phyloP scores from a whole-genome alignment of 92 coral and sea anemone genomes.

The Epizoanthus stellaris region DNA sequence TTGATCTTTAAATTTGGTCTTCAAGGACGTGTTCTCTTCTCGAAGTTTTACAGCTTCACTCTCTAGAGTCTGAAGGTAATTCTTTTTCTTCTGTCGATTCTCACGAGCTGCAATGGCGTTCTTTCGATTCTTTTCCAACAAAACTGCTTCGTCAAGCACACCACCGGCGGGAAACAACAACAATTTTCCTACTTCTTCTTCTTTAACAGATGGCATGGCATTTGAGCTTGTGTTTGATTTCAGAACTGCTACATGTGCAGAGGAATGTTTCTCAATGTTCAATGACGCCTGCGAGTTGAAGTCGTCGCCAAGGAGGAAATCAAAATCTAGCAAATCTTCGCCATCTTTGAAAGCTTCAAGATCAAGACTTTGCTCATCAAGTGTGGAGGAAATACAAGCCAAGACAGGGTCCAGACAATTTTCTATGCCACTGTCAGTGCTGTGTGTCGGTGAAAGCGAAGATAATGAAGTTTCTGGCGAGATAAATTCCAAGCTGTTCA shows the following conservation, averaged over 20 bases:
- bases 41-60: constrained; percentile 66
- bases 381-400: constrained; percentile 52
- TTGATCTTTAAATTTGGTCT: constrained; percentile 54
- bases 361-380: constrained; percentile 49
- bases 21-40: constrained; percentile 66
- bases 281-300: not conserved
- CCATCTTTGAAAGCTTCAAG: constrained; percentile 48
- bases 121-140: constrained; percentile 67
- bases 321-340: constrained; percentile 64
- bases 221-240: constrained; percentile 30
- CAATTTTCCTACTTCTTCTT: not conserved
- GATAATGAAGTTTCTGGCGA: constrained; percentile 26
- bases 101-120: constrained; percentile 94
- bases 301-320: constrained; percentile 49
- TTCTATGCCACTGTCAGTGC: constrained; percentile 95
- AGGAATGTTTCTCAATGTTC: not conserved
- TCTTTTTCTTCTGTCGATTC: constrained; percentile 89
- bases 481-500: not conserved
- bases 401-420: constrained; percentile 63
- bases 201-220: not conserved
- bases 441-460: constrained; percentile 90
- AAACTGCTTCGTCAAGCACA: constrained; percentile 49
- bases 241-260: constrained; percentile 10
- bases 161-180: not conserved
- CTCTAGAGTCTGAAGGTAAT: constrained; percentile 80